Conservation (phyloP, 2,888 invertebrate species). For the Chironomus tentans region DNA sequence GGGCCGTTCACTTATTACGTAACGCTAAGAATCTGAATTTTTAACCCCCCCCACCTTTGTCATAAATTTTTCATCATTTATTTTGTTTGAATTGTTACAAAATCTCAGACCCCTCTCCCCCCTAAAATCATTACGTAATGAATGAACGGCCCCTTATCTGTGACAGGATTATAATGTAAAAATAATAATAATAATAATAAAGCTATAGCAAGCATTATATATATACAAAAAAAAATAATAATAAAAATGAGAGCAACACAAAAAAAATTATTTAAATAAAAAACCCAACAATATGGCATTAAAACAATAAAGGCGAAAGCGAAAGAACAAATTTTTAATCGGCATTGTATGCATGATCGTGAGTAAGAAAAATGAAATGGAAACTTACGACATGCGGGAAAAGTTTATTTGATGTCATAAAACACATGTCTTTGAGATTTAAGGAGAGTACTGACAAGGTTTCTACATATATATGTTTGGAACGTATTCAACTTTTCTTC, state of each 20-base stretch:
- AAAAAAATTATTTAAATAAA: too few relatives aligned
- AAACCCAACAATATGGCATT: not conserved
- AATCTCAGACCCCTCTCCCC: too few relatives aligned
- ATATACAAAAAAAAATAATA: not conserved
- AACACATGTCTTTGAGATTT: slow-evolving; percentile 19
- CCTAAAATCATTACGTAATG: too few relatives aligned
- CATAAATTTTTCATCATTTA: too few relatives aligned
- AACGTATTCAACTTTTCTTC: not conserved
- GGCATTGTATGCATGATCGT: not conserved
- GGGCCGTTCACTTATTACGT: too few relatives aligned
- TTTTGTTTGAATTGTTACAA: too few relatives aligned
- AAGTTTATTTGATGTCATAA: slow-evolving; percentile 16
- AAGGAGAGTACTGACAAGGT: not conserved
- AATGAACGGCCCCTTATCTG: too few relatives aligned
- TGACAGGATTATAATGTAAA: not conserved
- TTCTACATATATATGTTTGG: not conserved
- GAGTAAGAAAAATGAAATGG: not conserved
- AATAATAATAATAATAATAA: not conserved
- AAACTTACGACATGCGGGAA: slow-evolving; percentile 10
- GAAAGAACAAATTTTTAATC: not conserved
- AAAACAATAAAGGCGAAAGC: not conserved
- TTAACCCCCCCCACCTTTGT: too few relatives aligned
- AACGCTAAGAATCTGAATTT: too few relatives aligned
- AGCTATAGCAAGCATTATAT: not conserved
- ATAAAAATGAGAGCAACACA: too few relatives aligned